Percentiles rank a stretch among this genome's conserved stretches.
Evolutionary conservation across 2,888 invertebrate species (phyloP).

Genomic region (Lasioglossum vierecki): DNA sequence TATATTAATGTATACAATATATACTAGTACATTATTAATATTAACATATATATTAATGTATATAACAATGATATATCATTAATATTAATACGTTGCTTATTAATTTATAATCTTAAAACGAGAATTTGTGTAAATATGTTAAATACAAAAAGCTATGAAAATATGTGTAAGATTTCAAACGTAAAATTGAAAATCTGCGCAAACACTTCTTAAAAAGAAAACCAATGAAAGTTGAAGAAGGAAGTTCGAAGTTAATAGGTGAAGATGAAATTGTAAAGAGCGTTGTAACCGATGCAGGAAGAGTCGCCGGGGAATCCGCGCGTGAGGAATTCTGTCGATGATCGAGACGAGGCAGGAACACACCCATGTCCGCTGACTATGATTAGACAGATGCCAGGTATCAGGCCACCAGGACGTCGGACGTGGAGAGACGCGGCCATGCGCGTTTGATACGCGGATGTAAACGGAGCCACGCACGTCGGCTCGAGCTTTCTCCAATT

Average conservation of each 20-base stretch:
- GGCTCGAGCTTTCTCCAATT: constrained; percentile 64
- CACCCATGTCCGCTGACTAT: constrained; percentile 58
- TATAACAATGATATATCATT: too few relatives aligned
- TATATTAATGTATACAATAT: too few relatives aligned
- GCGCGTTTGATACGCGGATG: constrained; percentile 44
- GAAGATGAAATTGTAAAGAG: neutral
- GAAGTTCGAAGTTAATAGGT: neutral
- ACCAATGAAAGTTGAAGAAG: neutral
- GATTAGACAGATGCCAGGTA: constrained; percentile 47
- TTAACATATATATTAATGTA: too few relatives aligned
- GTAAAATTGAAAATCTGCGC: too few relatives aligned
- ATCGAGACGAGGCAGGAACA: constrained; percentile 53
- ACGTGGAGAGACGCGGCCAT: constrained; percentile 41
- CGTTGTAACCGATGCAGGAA: neutral
- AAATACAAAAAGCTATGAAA: too few relatives aligned
- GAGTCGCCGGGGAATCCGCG: constrained; percentile 23
- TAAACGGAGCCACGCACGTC: constrained; percentile 42
- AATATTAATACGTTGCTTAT: too few relatives aligned
- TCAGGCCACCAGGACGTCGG: constrained; percentile 35
- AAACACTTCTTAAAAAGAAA: too few relatives aligned
- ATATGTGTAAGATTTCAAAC: too few relatives aligned
- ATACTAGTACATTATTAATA: too few relatives aligned
- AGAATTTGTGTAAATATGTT: too few relatives aligned
- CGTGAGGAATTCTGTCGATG: constrained; percentile 56
- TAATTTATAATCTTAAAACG: too few relatives aligned